phyloP scores from a whole-genome alignment of 2,888 invertebrate species.

The Heliconius ethilla region DNA sequence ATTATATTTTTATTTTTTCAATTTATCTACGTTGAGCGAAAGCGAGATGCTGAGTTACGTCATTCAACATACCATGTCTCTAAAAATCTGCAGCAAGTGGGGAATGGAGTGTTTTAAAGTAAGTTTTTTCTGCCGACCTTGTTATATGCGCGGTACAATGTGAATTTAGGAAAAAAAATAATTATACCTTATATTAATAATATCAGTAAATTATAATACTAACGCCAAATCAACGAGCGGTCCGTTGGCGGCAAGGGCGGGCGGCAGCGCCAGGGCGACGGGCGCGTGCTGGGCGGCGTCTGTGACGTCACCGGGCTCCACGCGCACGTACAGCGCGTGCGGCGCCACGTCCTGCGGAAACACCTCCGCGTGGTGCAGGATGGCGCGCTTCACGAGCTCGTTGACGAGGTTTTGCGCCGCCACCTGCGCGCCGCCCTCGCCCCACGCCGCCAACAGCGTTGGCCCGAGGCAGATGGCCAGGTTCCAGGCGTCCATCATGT shows the following conservation, averaged over 20 bases:
- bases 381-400: slow-evolving; percentile 97
- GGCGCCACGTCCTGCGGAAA: slow-evolving; percentile 90
- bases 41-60: too few species aligned
- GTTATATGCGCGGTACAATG: too few species aligned
- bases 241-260: slow-evolving; percentile 9
- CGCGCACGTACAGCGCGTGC: slow-evolving; percentile 84
- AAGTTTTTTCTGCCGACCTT: too few species aligned
- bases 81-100: too few species aligned
- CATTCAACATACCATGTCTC: too few species aligned
- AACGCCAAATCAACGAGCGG: slow-evolving; percentile 15
- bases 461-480: slow-evolving; percentile 98
- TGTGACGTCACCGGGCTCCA: slow-evolving; percentile 49
- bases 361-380: slow-evolving; percentile 92
- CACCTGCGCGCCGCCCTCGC: slow-evolving; percentile 85
- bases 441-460: slow-evolving; percentile 96
- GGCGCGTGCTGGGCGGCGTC: slow-evolving; percentile 28
- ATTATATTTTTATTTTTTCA: too few species aligned
- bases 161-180: too few species aligned
- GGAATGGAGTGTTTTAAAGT: too few species aligned
- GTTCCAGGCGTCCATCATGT: slow-evolving; percentile 99
- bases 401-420: slow-evolving; percentile 97
- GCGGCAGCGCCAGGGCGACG: not conserved
- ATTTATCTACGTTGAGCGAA: too few species aligned
- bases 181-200: too few species aligned
- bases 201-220: not conserved